phyloP scores from a whole-genome alignment of 1,140 invertebrate genomes.

The Coboldia fuscipes region DNA sequence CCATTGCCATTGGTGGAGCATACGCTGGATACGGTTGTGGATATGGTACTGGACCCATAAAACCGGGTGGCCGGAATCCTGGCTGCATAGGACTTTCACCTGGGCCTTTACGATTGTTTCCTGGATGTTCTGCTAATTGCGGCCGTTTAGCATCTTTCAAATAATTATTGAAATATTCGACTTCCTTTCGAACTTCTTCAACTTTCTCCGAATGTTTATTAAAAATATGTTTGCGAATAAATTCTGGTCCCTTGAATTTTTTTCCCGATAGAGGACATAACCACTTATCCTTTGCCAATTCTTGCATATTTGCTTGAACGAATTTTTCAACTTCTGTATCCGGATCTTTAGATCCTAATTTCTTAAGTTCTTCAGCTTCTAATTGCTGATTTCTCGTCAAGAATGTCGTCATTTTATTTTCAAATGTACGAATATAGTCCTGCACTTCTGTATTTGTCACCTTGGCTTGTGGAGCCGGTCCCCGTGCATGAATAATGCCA shows the following conservation, averaged over 20 bases:
- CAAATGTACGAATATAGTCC: slow-evolving; percentile 59
- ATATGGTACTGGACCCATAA: slow-evolving; percentile 12
- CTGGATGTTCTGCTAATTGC: slow-evolving; percentile 63
- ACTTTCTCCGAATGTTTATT: slow-evolving; percentile 95
- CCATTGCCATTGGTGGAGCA: slow-evolving; percentile 12
- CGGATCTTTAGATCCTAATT: slow-evolving; percentile 70
- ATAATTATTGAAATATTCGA: slow-evolving; percentile 97
- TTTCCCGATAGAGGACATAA: slow-evolving; percentile 95
- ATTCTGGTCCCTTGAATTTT: slow-evolving; percentile 98
- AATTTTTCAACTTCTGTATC: slow-evolving; percentile 89
- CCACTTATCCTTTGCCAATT: slow-evolving; percentile 95
- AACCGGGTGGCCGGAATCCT: slow-evolving; percentile 11
- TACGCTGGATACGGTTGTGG: slow-evolving; percentile 14
- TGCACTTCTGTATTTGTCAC: slow-evolving; percentile 43
- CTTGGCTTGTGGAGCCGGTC: slow-evolving; percentile 58
- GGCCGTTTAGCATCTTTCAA: slow-evolving; percentile 86
- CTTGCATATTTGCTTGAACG: slow-evolving; percentile 81
- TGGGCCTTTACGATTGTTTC: slow-evolving; percentile 25
- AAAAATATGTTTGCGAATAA: slow-evolving; percentile 95
- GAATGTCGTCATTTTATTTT: slow-evolving; percentile 76
- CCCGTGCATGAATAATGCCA: slow-evolving; percentile 93
- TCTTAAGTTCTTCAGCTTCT: slow-evolving; percentile 60
- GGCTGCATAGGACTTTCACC: slow-evolving; percentile 24
- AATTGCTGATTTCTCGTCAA: slow-evolving; percentile 44
- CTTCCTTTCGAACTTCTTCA: slow-evolving; percentile 90